A percentile compares a stretch with the other conserved stretches of the same genome.
phyloP scores from a whole-genome alignment of 2,113 vertebrate genomes.

The Petaurus breviceps region DNA sequence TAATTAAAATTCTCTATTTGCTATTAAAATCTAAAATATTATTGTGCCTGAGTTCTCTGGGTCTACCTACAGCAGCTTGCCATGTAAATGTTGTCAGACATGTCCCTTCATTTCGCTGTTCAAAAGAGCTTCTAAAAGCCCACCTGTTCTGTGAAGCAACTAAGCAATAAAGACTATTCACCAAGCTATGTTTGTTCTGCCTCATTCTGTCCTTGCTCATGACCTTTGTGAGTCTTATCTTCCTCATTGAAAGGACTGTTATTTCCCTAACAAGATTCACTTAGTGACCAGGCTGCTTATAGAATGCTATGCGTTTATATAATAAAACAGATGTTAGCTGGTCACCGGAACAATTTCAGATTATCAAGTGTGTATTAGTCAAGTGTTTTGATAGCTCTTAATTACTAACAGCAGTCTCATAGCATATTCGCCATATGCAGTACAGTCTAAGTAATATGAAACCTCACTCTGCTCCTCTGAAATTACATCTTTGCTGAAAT shows the following conservation, averaged over 20 bases:
- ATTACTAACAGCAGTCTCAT: constrained; percentile 67
- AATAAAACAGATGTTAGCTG: constrained; percentile 63
- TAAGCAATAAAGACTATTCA: constrained; percentile 24
- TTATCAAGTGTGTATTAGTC: constrained; percentile 73
- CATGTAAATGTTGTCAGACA: constrained; percentile 53
- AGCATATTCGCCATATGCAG: constrained; percentile 42
- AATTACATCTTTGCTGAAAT: constrained; percentile 41
- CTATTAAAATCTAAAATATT: neutral
- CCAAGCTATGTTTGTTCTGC: neutral
- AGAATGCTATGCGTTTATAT: constrained; percentile 46
- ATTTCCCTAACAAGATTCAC: neutral
- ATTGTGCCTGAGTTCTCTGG: neutral
- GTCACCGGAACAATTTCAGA: constrained; percentile 56
- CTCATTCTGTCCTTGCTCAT: neutral
- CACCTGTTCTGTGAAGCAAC: constrained; percentile 51
- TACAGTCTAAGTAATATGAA: constrained; percentile 55
- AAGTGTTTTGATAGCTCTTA: constrained; percentile 72
- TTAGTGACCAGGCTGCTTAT: neutral
- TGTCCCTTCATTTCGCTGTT: constrained; percentile 19
- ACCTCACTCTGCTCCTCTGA: constrained; percentile 45
- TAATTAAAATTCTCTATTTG: neutral
- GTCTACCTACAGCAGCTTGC: constrained; percentile 50
- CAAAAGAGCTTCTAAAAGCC: constrained; percentile 56
- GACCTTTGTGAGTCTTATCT: constrained; percentile 13
- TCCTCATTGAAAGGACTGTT: constrained; percentile 22